Base-by-base conservation (phyloP, 2,113 vertebrate genomes). In the Zosterops japonicus region DNA sequence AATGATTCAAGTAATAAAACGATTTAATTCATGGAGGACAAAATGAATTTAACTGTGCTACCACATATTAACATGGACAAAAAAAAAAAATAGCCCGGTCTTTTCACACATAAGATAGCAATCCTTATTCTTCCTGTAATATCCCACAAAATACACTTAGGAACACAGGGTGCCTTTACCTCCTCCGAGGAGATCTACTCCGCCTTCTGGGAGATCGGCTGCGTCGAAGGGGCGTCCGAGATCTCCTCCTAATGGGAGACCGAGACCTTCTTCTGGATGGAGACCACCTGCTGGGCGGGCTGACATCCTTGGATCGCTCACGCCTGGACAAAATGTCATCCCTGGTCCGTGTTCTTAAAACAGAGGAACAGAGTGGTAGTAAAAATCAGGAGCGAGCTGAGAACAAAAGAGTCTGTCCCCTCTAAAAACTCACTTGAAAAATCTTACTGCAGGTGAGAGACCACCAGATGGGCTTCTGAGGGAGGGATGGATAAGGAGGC, bases 171-270 rank as follows among this genome's bases (percentile, higher is more conserved):
- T 5, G 5, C 24, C 25, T 61, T 98, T 96, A 99, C 99, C 99
- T 99, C 96, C 98, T 98, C 77, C 98, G 91, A 46, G 98, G 99
- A 92, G 99, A 99, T 81, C 99, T 97, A 95, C 99, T 99, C 94
- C 99, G 97, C 84, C 99, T 98, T 86, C 98, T 98, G 14, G 98
- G 99, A 52, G 99, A 98, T 47, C 98, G 60, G 96, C 98, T 98
- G 2, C 98, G 98, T 63, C 99, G 98, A 31, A 99, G 97, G 10
- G 94, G 99, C 4, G 99, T 99, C 2, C 98, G 98, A n/a, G 98
- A 96, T 15, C 98, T n/a, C 39, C 97, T 94, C 52, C 98, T 96
- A 14, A 99, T 98, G 65, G 98, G 98, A 18, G 99, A 99, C 17
- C 99, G 95, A 61, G 99, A 99, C 67, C 96, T 93, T 68, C 98